Percentiles rank a stretch among this genome's conserved stretches.
Conservation (phyloP, 2,113 vertebrate species). For the Anguilla japonica region DNA sequence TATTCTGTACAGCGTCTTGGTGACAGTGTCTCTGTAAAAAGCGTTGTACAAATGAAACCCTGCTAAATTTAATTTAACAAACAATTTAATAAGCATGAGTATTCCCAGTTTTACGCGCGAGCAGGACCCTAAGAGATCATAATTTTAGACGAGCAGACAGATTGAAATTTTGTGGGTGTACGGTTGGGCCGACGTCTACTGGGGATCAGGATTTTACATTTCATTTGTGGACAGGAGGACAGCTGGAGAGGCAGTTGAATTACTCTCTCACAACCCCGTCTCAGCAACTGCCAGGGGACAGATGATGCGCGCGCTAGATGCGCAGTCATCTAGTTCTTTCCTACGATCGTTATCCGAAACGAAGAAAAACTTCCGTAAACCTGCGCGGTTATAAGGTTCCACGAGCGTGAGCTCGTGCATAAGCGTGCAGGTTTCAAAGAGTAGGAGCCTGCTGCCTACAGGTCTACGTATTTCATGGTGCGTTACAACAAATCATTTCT, state of each 20-base stretch:
- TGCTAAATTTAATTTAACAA: too few species aligned
- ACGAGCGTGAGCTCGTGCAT: neutral
- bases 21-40: too few species aligned
- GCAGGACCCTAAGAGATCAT: neutral
- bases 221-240: constrained; percentile 26
- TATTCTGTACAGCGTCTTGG: too few species aligned
- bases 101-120: neutral
- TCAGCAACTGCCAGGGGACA: constrained; percentile 16
- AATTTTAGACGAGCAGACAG: constrained; percentile 28
- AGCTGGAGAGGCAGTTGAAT: constrained; percentile 21
- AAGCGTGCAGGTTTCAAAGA: too few species aligned
- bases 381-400: neutral
- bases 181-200: constrained; percentile 24
- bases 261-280: constrained; percentile 31
- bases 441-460: too few species aligned
- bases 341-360: neutral
- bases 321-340: constrained; percentile 6
- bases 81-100: too few species aligned
- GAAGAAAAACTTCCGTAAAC: neutral
- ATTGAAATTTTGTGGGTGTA: constrained; percentile 27
- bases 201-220: constrained; percentile 26
- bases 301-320: neutral
- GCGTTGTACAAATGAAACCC: too few species aligned
- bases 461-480: too few species aligned
- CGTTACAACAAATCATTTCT: too few species aligned